Percentiles rank a stretch among this genome's conserved stretches.
These are phyloP conservation scores for Nasonia vitripennis DNA, from an alignment of 1,140 invertebrate genomes.

Conservation along the genomic window DNA sequence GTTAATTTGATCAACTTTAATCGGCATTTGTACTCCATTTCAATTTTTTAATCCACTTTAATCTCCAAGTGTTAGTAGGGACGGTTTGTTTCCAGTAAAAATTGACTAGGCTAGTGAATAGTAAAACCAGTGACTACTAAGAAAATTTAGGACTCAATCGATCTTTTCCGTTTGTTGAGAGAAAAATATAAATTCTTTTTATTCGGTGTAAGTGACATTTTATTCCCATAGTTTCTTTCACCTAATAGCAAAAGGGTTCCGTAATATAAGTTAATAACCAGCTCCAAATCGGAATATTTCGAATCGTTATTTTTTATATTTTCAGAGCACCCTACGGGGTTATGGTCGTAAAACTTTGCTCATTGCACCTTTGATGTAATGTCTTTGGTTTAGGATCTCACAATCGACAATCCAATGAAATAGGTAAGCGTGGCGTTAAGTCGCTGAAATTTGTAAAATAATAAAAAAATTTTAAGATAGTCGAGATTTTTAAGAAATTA, in stretches of 20 bases:
- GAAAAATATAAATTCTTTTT: no score
- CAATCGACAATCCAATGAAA: slow-evolving; percentile 40
- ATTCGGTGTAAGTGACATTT: no score
- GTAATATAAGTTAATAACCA: background rate
- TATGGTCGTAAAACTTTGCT: slow-evolving; percentile 67
- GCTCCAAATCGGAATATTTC: slow-evolving; percentile 16
- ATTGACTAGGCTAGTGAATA: no score
- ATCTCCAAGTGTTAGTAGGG: no score
- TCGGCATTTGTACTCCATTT: no score
- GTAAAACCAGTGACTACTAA: no score
- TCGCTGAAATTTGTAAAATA: background rate
- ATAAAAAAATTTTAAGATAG: slow-evolving; percentile 1
- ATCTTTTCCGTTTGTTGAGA: no score
- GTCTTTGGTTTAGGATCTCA: slow-evolving; percentile 41
- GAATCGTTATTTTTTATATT: slow-evolving; percentile 61
- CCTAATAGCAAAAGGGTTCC: background rate
- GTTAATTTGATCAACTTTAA: no score
- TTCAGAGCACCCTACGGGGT: slow-evolving; percentile 72
- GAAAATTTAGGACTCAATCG: no score
- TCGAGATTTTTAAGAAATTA: slow-evolving; percentile 29
- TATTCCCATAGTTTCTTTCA: no score
- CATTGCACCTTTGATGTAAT: slow-evolving; percentile 42
- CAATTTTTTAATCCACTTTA: no score
- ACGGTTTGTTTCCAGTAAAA: no score
- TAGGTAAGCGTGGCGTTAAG: slow-evolving; percentile 51